These are phyloP conservation scores for Mactra quadrangularis DNA, from an alignment of 1,140 invertebrate genomes.

Conservation along the genomic window DNA sequence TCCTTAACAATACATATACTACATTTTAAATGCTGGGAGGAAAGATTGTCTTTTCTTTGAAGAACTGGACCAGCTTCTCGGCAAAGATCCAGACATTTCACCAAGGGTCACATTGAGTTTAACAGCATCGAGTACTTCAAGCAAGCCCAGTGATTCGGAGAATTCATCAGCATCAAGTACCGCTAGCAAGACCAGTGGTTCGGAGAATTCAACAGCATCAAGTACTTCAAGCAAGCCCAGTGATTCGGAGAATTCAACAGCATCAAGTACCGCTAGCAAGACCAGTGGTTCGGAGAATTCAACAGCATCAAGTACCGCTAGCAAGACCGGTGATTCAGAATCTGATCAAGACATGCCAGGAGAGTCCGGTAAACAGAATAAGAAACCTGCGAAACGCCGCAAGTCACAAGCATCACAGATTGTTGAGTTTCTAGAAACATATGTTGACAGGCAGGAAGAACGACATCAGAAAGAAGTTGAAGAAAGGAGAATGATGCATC, in stretches of 20 bases:
- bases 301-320: conserved; percentile 34
- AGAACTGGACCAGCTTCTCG: conserved; percentile 29
- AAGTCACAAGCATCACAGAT: conserved; percentile 33
- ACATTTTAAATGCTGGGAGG: conserved; percentile 24
- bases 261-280: conserved; percentile 31
- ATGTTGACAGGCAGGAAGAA: conserved; percentile 43
- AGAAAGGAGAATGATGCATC: conserved; percentile 34
- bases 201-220: too few relatives aligned
- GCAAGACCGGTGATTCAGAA: conserved; percentile 34
- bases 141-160: conserved; percentile 19
- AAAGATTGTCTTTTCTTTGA: conserved; percentile 23
- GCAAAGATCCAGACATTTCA: conserved; percentile 35
- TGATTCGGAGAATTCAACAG: conserved; percentile 8
- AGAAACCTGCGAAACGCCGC: conserved; percentile 33
- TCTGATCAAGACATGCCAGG: conserved; percentile 37
- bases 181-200: too few relatives aligned
- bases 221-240: too few relatives aligned
- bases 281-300: conserved; percentile 31
- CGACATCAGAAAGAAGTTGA: conserved; percentile 38
- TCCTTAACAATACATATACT: conserved; percentile 21
- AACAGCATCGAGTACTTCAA: conserved; percentile 23
- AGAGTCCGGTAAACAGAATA: conserved; percentile 35
- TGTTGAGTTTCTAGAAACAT: conserved; percentile 39
- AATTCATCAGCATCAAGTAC: too few relatives aligned
- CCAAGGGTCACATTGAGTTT: conserved; percentile 22